Conservation (phyloP, 1,140 invertebrate species). For the Drosophila punjabiensis region DNA sequence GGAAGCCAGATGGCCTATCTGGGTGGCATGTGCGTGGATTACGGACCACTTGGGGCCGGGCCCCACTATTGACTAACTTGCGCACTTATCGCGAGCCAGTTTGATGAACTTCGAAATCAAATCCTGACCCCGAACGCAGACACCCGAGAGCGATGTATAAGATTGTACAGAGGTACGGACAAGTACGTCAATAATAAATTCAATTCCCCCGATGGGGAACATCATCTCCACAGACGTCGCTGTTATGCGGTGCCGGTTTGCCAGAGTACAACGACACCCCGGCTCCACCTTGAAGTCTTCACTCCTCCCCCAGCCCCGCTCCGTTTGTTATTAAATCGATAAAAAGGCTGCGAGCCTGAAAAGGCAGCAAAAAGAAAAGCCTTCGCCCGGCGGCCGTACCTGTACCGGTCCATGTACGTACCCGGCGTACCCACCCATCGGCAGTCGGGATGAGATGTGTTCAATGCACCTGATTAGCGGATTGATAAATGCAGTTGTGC, state of each 20-base stretch:
- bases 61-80: conserved; percentile 10
- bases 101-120: conserved; percentile 29
- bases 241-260: conserved; percentile 40
- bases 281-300: conserved; percentile 1
- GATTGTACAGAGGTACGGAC: conserved; percentile 6
- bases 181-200: conserved; percentile 34
- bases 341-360: conserved; percentile 43
- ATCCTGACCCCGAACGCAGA: conserved; percentile 9
- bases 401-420: conserved; percentile 7
- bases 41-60: conserved; percentile 10
- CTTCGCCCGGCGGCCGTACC: conserved; percentile 8
- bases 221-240: conserved; percentile 14
- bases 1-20: conserved; percentile 9
- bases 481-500: conserved; percentile 34
- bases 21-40: background rate
- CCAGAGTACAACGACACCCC: conserved; percentile 42
- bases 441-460: conserved; percentile 27
- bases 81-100: conserved; percentile 22
- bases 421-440: conserved; percentile 29
- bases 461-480: conserved; percentile 49
- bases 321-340: conserved; percentile 57
- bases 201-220: conserved; percentile 13
- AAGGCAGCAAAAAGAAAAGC: conserved; percentile 51
- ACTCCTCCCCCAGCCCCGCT: background rate
- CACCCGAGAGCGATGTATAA: conserved; percentile 11